Percentiles rank a stretch among this genome's conserved stretches.
These are phyloP conservation scores for Dromas ardeola DNA, from an alignment of 2,113 vertebrate species.

Conservation along the genomic window DNA sequence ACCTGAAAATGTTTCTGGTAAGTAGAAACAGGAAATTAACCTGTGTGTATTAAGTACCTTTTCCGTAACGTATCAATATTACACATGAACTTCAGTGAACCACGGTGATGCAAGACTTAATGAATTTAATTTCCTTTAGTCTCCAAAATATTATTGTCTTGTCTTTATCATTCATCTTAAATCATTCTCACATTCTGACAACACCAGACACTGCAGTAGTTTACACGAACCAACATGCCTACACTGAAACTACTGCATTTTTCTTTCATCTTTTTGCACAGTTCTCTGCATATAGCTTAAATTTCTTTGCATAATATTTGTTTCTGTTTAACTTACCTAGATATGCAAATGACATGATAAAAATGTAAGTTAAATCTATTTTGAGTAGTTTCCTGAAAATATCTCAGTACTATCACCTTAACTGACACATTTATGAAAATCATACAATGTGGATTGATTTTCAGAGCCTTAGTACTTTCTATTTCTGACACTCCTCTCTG, in stretches of 20 bases:
- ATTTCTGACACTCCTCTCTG: neutral
- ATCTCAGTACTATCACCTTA: neutral
- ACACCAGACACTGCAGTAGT: neutral
- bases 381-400: neutral
- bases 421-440: neutral
- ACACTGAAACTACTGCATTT: neutral
- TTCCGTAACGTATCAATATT: neutral
- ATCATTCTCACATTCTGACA: neutral
- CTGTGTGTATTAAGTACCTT: neutral
- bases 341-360: neutral
- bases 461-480: neutral
- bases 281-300: neutral
- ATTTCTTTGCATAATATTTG: neutral
- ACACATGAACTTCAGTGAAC: neutral
- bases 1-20: neutral
- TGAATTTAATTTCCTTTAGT: neutral
- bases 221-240: neutral
- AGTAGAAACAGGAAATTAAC: neutral
- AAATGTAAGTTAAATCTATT: neutral
- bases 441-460: neutral
- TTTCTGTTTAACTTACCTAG: neutral
- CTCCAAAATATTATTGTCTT: neutral
- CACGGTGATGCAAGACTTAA: neutral
- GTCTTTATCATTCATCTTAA: neutral
- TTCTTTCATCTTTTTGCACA: neutral